Conservation (phyloP, 2,797 vertebrate genomes). For the Onychomys arenicola region DNA sequence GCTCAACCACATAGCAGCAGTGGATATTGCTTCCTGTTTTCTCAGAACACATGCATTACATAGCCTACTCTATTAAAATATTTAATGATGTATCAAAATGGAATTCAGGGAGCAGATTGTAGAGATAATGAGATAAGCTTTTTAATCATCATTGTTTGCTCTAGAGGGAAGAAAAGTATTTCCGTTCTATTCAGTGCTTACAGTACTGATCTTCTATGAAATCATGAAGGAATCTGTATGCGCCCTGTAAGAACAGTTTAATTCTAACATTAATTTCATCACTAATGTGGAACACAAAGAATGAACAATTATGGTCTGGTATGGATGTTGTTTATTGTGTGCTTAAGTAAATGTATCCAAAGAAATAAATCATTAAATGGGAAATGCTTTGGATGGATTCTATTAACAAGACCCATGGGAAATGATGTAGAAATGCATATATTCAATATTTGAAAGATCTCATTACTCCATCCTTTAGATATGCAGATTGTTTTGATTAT, state of each 20-base stretch:
- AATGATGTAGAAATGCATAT: constrained; percentile 46
- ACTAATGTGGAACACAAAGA: constrained; percentile 7
- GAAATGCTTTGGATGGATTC: constrained; percentile 35
- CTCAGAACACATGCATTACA: not conserved
- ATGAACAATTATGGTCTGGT: constrained; percentile 2
- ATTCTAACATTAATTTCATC: constrained; percentile 23
- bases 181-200: constrained; percentile 42
- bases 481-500: constrained; percentile 46
- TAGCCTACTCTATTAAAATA: constrained; percentile 53
- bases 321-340: constrained; percentile 48
- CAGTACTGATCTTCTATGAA: not conserved
- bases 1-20: not conserved
- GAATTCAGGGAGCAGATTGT: constrained; percentile 44
- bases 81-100: constrained; percentile 29
- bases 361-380: constrained; percentile 47
- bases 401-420: constrained; percentile 46
- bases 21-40: constrained; percentile 40
- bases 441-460: constrained; percentile 44
- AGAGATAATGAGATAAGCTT: constrained; percentile 52
- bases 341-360: constrained; percentile 49
- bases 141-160: constrained; percentile 33
- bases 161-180: constrained; percentile 50
- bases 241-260: not conserved
- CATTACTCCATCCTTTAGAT: constrained; percentile 56
- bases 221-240: not conserved